Evolutionary conservation across 2,888 invertebrate genomes (phyloP), one percentile per base, ranked within the genome.

Genomic region (Osmoderma eremita): DNA sequence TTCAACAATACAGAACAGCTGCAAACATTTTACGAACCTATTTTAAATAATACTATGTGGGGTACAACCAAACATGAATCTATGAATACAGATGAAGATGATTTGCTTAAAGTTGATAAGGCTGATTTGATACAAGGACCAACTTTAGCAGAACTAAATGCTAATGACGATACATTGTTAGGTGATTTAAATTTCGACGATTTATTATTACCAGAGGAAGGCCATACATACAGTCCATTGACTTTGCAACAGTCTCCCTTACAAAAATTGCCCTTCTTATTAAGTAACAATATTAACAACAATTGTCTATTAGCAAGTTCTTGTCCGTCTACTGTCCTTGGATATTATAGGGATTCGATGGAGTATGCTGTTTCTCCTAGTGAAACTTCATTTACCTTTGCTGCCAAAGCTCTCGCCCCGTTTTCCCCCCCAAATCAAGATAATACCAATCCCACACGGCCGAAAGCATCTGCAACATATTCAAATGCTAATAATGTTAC

Each of bases 121-220:
- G 89, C 92, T 41, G 94, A 94, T 83, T 85, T 93, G 70, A 91
- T 94, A 75, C 90, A 93, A 81, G 81, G 92, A 2, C 91, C 94
- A 0, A 94, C 94, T 70, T 84, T 95, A 64, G 93, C 93, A 0
- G 94, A 95, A 79, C 82, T 95, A 61, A 93, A 93, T 83, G 91
- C 92, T 15, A 93, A 93, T 75, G 93, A 93, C 71, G 94, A 94
- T 73, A 91, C 90, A 38, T 85, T 94, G 48, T 80, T 93, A 65
- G 93, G 92, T 78, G 94, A 94, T 81, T 86, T 95, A 71, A 94
- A 92, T 81, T 93, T 95, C 80, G 94, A 94, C 79, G 94, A 94
- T 80, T 83, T 95, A 51, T 82, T 92, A 15, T 80, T 92, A 73
- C 91, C 92, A 0, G 90, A 90, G 75, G 92, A 91, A 76, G 86